These are phyloP conservation scores for Graptemys geographica DNA, from an alignment of 2,797 vertebrate species.

Conservation along the genomic window DNA sequence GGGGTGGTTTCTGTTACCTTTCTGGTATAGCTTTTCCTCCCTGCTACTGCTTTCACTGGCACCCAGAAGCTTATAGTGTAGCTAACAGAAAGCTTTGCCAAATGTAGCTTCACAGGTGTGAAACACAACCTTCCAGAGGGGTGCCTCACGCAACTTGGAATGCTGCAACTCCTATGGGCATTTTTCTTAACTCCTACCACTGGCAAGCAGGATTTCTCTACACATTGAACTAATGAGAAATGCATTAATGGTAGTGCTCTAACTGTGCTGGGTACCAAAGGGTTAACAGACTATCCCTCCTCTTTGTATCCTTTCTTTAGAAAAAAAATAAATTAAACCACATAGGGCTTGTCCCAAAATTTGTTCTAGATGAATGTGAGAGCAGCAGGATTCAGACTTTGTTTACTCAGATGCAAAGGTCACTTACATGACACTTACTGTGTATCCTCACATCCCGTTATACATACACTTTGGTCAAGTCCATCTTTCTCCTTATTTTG, in stretches of 20 bases:
- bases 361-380: not conserved
- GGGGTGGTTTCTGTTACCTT: not conserved
- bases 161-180: not conserved
- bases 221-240: not conserved
- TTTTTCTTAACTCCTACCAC: not conserved
- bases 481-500: not conserved
- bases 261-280: not conserved
- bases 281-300: not conserved
- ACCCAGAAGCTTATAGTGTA: not conserved
- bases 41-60: not conserved
- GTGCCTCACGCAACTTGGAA: not conserved
- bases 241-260: not conserved
- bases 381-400: rapidly evolving
- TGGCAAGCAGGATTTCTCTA: not conserved
- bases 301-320: not conserved
- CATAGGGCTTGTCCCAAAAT: not conserved
- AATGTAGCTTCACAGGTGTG: not conserved
- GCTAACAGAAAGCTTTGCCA: slow-evolving; percentile 2
- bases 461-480: not conserved
- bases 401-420: not conserved
- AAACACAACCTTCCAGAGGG: not conserved
- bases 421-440: not conserved
- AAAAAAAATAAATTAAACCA: not conserved
- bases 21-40: slow-evolving; percentile 8
- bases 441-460: rapidly evolving